Evolutionary conservation across 1,140 invertebrate genomes (phyloP).

Genomic region (Halesus radiatus): DNA sequence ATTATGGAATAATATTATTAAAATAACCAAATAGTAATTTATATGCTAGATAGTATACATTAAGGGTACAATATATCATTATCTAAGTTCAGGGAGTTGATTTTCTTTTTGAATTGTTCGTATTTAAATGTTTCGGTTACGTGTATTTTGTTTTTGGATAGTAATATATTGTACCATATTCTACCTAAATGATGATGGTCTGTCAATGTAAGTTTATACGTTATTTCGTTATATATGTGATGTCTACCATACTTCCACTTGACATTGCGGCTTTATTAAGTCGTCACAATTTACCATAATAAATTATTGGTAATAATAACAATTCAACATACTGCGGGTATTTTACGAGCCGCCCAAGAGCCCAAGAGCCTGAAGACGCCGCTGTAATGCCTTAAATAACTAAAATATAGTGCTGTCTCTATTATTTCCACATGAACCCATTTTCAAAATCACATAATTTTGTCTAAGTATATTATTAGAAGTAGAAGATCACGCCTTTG

Average conservation of each 20-base stretch:
- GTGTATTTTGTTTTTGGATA: too few relatives aligned
- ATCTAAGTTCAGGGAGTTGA: too few relatives aligned
- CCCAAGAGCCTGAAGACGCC: neutral
- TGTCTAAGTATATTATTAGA: constrained; percentile 35
- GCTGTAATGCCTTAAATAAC: neutral
- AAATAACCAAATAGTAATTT: too few relatives aligned
- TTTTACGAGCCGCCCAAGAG: constrained; percentile 15
- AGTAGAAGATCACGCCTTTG: neutral
- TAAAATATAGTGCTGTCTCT: constrained; percentile 2
- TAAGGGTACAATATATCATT: too few relatives aligned
- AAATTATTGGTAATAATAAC: constrained; percentile 30
- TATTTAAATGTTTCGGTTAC: too few relatives aligned
- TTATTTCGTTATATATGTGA: neutral
- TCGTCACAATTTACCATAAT: neutral
- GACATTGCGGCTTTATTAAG: constrained; percentile 1
- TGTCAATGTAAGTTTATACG: too few relatives aligned
- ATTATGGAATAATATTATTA: too few relatives aligned
- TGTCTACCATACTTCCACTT: neutral
- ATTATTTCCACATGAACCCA: neutral
- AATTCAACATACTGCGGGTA: neutral
- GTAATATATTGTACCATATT: too few relatives aligned
- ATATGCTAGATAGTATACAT: too few relatives aligned
- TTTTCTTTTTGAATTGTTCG: too few relatives aligned
- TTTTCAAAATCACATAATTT: constrained; percentile 42
- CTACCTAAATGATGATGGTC: too few relatives aligned